Conservation (phyloP, 2,113 vertebrate genomes). For the Ibidorhyncha struthersii region DNA sequence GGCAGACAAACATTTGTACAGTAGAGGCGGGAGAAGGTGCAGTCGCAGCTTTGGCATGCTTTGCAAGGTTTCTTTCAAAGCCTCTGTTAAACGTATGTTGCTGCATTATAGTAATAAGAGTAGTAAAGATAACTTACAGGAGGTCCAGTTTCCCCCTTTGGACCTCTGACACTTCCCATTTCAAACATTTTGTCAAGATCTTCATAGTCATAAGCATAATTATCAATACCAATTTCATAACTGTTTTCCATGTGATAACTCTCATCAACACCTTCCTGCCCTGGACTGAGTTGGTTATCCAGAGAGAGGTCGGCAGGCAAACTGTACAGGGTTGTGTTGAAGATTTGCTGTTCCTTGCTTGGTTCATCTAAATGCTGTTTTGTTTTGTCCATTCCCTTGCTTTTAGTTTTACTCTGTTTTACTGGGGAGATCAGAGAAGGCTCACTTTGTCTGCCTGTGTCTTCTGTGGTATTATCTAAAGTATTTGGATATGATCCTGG, state of each 20-base stretch:
- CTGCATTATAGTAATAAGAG: constrained; percentile 27
- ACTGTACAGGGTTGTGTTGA: constrained; percentile 79
- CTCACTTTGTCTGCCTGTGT: constrained; percentile 20
- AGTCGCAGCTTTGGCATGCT: constrained; percentile 1
- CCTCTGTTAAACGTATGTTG: background rate
- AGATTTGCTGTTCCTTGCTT: constrained; percentile 68
- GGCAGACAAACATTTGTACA: constrained; percentile 46
- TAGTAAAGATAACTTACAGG: constrained; percentile 83
- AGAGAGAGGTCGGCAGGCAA: constrained; percentile 43
- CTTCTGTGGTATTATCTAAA: constrained; percentile 68
- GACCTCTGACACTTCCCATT: constrained; percentile 82
- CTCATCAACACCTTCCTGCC: constrained; percentile 69
- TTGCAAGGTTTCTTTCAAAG: background rate
- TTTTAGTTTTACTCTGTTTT: constrained; percentile 66
- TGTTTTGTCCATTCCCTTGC: constrained; percentile 60
- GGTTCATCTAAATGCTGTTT: constrained; percentile 55
- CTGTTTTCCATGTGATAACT: constrained; percentile 66
- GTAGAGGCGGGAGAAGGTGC: background rate
- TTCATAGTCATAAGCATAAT: constrained; percentile 88
- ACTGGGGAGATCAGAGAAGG: constrained; percentile 40
- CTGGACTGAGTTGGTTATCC: constrained; percentile 71
- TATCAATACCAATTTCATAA: constrained; percentile 78
- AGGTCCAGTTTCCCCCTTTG: constrained; percentile 92
- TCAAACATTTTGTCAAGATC: constrained; percentile 85
- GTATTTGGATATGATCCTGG: background rate